Conservation (phyloP, 2,888 invertebrate species). For the Dorcus parallelipipedus region DNA sequence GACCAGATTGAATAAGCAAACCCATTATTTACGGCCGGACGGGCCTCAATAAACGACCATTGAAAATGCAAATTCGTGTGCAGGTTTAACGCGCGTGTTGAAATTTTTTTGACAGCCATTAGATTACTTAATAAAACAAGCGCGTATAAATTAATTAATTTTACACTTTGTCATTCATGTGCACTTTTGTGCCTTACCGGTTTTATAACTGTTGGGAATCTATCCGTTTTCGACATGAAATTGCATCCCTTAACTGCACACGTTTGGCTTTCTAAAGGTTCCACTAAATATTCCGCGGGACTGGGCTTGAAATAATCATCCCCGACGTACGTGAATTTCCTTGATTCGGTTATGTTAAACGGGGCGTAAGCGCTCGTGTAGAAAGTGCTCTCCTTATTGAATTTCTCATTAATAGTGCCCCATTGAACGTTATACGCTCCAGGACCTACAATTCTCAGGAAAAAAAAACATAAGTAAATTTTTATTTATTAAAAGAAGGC, state of each 20-base stretch:
- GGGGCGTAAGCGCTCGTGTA: constrained; percentile 25
- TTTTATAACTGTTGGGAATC: constrained; percentile 20
- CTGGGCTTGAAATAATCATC: constrained; percentile 25
- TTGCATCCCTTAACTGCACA: constrained; percentile 15
- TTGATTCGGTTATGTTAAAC: constrained; percentile 29
- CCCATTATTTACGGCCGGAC: constrained; percentile 20
- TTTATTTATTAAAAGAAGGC: too few species aligned
- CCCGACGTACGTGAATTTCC: constrained; percentile 24
- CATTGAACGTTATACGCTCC: constrained; percentile 26
- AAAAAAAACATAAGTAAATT: too few species aligned
- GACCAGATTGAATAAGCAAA: constrained; percentile 26
- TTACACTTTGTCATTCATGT: too few species aligned
- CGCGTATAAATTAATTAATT: background rate
- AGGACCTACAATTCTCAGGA: constrained; percentile 18
- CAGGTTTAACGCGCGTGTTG: constrained; percentile 4
- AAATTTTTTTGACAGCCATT: constrained; percentile 13
- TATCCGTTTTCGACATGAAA: constrained; percentile 26
- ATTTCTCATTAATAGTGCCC: constrained; percentile 25
- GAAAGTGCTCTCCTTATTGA: constrained; percentile 22
- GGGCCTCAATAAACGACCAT: constrained; percentile 16
- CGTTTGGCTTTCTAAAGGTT: constrained; percentile 13
- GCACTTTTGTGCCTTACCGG: too few species aligned
- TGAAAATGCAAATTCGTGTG: constrained; percentile 14
- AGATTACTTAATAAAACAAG: constrained; percentile 4
- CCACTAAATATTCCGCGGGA: constrained; percentile 30